Base-by-base conservation (phyloP, 2,113 vertebrate species). In the Saiga tatarica region DNA sequence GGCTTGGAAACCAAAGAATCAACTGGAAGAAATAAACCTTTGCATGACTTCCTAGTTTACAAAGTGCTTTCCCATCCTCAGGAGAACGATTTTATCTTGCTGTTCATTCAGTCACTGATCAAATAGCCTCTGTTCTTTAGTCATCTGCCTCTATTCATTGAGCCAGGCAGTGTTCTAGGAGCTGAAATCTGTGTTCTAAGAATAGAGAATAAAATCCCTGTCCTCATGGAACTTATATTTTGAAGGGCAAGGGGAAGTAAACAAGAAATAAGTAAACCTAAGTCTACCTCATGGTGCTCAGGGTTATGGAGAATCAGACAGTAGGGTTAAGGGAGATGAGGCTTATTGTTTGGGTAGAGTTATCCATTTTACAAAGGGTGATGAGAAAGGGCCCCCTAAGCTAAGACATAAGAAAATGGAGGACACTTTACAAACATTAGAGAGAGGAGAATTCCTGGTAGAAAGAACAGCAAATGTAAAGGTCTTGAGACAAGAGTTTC, bases 1-100 rank as follows among this genome's bases (percentile, higher is more conserved):
- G 60, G 23, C 78, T 97, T 89, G 25, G 53, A 93, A 88, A 89
- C 30, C 83, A 93, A 96, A 96, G 83, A 71, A 76, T 14, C 53
- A 93, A 93, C 36, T 81, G 59, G 52, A 92, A 96, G 45, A 87
- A 93, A 93, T 62, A 94, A 87, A 53, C 50, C 28, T 82, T 47
- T 74, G 42, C 2, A 62, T 39, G 14, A 94, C 33, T 91, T 91
- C 39, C 60, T 95, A 25, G 12, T 96, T 91, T 91, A 83, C 19
- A 53, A 94, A 57, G 11, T 59, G 45, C 71, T 89, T 96, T 94
- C 87, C 64, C 50, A 88, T 74, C 45, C 55, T 87, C 55, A 91
- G 74, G 57, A 84, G 39, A 90, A 50, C n/a, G 14, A 94, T 59
- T 93, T 93, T 90, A 71, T 83, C 55, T 60, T 97, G 91, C n/a